Evolutionary conservation across 2,113 vertebrate genomes (phyloP).

Genomic region (Misgurnus anguillicaudatus): DNA sequence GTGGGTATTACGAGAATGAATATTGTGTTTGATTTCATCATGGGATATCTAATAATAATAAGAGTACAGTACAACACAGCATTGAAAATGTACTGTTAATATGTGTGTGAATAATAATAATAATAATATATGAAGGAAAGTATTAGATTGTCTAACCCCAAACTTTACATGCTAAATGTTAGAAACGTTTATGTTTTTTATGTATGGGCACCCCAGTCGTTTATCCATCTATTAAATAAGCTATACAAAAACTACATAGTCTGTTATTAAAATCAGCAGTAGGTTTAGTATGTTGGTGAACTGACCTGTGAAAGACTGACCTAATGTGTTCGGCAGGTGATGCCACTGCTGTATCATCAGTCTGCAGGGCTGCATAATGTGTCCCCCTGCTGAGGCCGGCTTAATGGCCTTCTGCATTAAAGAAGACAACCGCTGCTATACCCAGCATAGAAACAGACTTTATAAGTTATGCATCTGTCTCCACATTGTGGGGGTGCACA

Average conservation of each 20-base stretch:
- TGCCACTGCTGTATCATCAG: slow-evolving; percentile 34
- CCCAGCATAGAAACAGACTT: slow-evolving; percentile 31
- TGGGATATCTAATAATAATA: not conserved
- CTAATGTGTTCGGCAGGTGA: slow-evolving; percentile 22
- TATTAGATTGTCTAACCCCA: too few species aligned
- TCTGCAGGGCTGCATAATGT: slow-evolving; percentile 13
- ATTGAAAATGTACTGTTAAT: not conserved
- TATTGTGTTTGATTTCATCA: slow-evolving; percentile 8
- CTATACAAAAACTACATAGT: not conserved
- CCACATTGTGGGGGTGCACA: slow-evolving; percentile 9
- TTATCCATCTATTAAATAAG: not conserved
- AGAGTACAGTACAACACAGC: too few species aligned
- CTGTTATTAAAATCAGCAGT: not conserved
- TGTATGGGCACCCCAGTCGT: not conserved
- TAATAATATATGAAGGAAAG: too few species aligned
- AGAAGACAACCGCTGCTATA: slow-evolving; percentile 27
- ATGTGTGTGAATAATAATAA: too few species aligned
- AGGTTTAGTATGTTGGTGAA: not conserved
- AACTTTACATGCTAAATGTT: too few species aligned
- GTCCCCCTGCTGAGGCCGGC: slow-evolving; percentile 33
- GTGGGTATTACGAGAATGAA: not conserved
- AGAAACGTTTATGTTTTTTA: too few species aligned
- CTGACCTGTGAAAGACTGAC: slow-evolving; percentile 19
- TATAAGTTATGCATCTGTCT: slow-evolving; percentile 40
- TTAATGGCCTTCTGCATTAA: slow-evolving; percentile 42